Percentiles rank a stretch among this genome's conserved stretches.
phyloP scores from a whole-genome alignment of 1,140 invertebrate genomes.

The Caenorhabditis latens region DNA sequence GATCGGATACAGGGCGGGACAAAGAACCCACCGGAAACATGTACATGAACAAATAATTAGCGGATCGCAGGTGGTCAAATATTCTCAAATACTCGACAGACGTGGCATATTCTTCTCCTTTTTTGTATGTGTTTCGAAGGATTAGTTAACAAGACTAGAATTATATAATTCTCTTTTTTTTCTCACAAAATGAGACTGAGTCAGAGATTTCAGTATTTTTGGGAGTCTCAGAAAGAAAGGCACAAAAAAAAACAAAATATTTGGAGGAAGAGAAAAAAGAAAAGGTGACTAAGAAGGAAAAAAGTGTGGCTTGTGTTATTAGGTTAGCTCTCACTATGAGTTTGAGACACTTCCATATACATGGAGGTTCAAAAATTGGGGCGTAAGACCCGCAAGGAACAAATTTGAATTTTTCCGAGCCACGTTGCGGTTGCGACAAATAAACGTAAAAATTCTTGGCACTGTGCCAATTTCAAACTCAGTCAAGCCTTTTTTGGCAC shows the following conservation, averaged over 20 bases:
- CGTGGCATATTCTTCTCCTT: background rate
- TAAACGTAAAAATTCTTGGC: background rate
- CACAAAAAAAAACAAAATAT: background rate
- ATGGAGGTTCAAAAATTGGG: too few relatives aligned
- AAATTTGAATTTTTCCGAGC: too few relatives aligned
- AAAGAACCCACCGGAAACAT: slow-evolving; percentile 44
- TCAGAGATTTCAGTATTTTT: background rate
- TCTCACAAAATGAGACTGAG: background rate
- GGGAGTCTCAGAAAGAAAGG: background rate
- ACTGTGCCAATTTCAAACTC: too few relatives aligned
- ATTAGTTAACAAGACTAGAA: background rate
- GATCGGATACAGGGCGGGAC: background rate
- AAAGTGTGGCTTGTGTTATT: slow-evolving; percentile 12
- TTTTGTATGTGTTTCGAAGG: background rate
- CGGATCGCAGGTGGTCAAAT: slow-evolving; percentile 10
- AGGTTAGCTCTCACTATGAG: background rate
- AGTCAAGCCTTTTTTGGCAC: too few relatives aligned
- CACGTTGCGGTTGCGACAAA: too few relatives aligned
- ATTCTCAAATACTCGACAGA: slow-evolving; percentile 1
- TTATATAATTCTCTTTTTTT: background rate
- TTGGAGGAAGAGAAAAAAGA: background rate
- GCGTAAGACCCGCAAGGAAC: too few relatives aligned
- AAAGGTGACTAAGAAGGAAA: background rate
- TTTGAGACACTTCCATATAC: too few relatives aligned
- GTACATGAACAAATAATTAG: too few relatives aligned